Evolutionary conservation across 1,140 invertebrate genomes (phyloP), one percentile per base, ranked within the genome.

Genomic region (Drosophila orosa): DNA sequence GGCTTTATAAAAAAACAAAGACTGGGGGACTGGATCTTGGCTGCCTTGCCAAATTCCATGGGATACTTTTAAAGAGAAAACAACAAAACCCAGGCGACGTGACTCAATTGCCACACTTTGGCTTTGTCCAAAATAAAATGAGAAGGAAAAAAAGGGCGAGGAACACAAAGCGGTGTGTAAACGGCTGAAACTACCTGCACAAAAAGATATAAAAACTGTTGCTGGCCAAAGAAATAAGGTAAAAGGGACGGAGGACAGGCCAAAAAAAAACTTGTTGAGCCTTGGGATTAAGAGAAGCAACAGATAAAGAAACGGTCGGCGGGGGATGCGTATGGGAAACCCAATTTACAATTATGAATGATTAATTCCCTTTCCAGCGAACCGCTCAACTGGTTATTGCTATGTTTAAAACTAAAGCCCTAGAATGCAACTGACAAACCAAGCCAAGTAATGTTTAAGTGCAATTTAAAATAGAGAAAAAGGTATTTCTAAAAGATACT

Each of bases 31-130:
- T n/a, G n/a, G 37, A 17, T 33, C 29, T 50, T 50, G 6, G 31
- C 22, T 58, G 19, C 27, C n/a, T 55, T 58, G 44, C 37, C 19
- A 25, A 58, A 58, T 45, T 40, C 29, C 40, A 42, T 39, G 44
- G 33, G 45, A 57, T 58, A 31, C 10, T 52, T 15, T 22, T 3
- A 9, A 31, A 0, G 3, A n/a, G 3, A 7, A 39, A 22, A 62
- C 42, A 55, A 47, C 29, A 65, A 33, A 33, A 52, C 37, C 50
- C 40, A 39, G 19, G 27, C 66, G 56, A 71, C 68, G 74, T 78
- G 74, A 78, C 74, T 78, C 74, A 78, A 78, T 78, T 77, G 74
- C 74, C 74, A 77, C 74, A 78, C 62, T 76, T 77, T 50, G 56
- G 62, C 40, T 77, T 77, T 77, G 74, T 55, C 63, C 56, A 42